Percentiles rank a stretch among this genome's conserved stretches.
Conservation (phyloP, 1,140 invertebrate genomes). For the Oppia nitens region DNA sequence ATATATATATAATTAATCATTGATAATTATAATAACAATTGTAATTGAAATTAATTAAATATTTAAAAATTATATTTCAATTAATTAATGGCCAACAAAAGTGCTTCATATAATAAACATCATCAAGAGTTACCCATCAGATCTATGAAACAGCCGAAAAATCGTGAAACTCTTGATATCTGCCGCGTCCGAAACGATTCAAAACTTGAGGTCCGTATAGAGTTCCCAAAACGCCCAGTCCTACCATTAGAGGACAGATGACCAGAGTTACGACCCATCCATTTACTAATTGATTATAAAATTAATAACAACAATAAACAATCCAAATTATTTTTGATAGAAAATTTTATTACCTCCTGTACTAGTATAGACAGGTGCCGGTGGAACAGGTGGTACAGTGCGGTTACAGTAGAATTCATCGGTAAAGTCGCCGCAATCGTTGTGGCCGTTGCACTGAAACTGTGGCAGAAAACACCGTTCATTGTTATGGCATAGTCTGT, state of each 20-base stretch:
- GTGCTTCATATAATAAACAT: too few relatives aligned
- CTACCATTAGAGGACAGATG: not conserved
- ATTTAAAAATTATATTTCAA: too few relatives aligned
- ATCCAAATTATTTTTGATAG: too few relatives aligned
- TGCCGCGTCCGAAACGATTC: not conserved
- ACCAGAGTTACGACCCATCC: not conserved
- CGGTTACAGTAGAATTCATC: not conserved
- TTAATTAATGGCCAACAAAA: too few relatives aligned
- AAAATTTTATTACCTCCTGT: too few relatives aligned
- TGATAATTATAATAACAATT: too few relatives aligned
- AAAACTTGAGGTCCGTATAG: not conserved
- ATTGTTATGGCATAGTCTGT: not conserved
- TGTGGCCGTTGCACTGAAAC: not conserved
- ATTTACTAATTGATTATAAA: not conserved
- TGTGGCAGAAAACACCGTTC: not conserved
- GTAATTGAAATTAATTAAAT: too few relatives aligned
- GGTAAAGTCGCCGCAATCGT: not conserved
- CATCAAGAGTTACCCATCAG: too few relatives aligned
- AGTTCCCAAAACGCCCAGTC: not conserved
- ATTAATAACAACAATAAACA: not conserved
- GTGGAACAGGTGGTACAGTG: not conserved
- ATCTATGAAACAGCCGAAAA: not conserved
- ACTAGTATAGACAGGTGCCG: too few relatives aligned
- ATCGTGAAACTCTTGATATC: not conserved
- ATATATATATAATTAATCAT: too few relatives aligned